Percentiles rank a stretch among this genome's conserved stretches.
Conservation (phyloP, 2,113 vertebrate species). For the Labrus mixtus region DNA sequence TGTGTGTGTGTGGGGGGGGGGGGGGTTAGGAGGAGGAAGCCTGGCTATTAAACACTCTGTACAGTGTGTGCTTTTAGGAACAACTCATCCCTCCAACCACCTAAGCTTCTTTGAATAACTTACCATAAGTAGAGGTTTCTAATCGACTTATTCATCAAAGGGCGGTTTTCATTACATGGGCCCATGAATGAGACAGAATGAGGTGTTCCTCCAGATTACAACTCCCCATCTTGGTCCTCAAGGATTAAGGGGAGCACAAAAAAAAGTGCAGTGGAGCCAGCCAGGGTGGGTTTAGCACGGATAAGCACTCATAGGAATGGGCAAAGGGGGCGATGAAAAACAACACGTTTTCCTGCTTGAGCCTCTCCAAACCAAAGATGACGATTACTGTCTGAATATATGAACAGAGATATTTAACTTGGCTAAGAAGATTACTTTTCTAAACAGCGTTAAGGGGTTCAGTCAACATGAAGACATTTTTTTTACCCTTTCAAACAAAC, state of each 20-base stretch:
- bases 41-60: constrained; percentile 59
- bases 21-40: constrained; percentile 39
- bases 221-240: constrained; percentile 66
- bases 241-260: constrained; percentile 69
- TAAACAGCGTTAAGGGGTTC: constrained; percentile 76
- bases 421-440: constrained; percentile 76
- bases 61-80: constrained; percentile 76
- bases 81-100: constrained; percentile 63
- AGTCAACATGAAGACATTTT: constrained; percentile 76
- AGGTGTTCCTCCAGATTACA: constrained; percentile 76
- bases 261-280: constrained; percentile 58
- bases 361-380: constrained; percentile 51
- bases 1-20: background rate
- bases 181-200: constrained; percentile 69
- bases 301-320: constrained; percentile 62
- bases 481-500: constrained; percentile 68
- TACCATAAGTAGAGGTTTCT: constrained; percentile 79
- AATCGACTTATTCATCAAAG: constrained; percentile 74
- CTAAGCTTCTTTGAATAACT: constrained; percentile 75
- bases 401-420: constrained; percentile 79
- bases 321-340: constrained; percentile 58
- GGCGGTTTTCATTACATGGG: constrained; percentile 58
- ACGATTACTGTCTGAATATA: constrained; percentile 73
- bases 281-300: constrained; percentile 55
- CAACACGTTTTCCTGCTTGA: constrained; percentile 69